Percentiles rank a stretch among this genome's conserved stretches.
Conservation (phyloP, 37 sponge, comb jelly and placozoan species). For the Amphimedon queenslandica region DNA sequence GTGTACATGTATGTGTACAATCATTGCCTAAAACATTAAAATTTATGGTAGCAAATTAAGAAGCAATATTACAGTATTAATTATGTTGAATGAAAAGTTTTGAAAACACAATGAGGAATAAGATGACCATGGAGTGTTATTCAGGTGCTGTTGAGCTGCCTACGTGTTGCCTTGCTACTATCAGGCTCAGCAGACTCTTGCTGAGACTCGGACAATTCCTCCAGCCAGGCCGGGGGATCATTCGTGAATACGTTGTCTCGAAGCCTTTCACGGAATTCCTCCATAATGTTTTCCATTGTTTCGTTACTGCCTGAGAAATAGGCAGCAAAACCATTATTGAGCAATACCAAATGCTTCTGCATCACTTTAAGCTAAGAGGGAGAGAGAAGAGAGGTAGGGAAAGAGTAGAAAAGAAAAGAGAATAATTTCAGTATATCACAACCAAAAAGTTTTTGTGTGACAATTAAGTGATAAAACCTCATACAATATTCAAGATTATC, state of each 20-base stretch:
- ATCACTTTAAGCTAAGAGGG: slow-evolving; percentile 71
- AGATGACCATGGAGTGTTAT: no score
- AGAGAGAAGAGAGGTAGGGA: background rate
- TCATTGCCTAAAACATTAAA: no score
- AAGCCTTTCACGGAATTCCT: slow-evolving; percentile 61
- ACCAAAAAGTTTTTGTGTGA: no score
- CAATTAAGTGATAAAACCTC: no score
- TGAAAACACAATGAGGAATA: no score
- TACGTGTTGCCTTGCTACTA: no score
- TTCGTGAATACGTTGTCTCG: slow-evolving; percentile 11
- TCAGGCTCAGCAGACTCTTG: background rate
- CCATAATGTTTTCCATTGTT: slow-evolving; percentile 41
- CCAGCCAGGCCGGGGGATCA: slow-evolving; percentile 61
- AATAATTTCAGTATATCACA: background rate
- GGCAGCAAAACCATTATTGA: slow-evolving; percentile 70
- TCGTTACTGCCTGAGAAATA: slow-evolving; percentile 76
- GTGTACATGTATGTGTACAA: no score
- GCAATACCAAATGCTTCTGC: slow-evolving; percentile 68
- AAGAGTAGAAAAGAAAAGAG: background rate
- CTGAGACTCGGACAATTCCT: slow-evolving; percentile 17
- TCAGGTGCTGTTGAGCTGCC: no score
- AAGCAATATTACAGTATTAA: no score
- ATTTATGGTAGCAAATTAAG: no score
- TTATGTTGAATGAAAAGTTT: no score
- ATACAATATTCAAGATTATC: no score